Conservation (phyloP, 2,888 invertebrate genomes). For the Orchesella flavescens region DNA sequence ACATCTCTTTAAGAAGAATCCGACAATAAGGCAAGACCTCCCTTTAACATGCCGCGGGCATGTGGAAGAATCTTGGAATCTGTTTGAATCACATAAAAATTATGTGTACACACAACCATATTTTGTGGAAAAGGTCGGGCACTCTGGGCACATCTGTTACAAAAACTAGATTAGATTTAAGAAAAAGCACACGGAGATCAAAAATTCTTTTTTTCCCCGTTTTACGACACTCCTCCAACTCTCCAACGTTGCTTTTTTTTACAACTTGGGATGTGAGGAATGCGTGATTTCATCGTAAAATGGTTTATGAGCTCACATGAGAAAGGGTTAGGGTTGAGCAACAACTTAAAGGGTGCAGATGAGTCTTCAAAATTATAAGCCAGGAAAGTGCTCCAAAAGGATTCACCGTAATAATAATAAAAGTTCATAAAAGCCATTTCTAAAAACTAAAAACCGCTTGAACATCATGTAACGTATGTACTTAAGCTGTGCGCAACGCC, state of each 20-base stretch:
- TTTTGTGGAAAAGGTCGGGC: constrained; percentile 59
- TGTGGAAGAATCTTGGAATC: constrained; percentile 43
- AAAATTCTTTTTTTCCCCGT: constrained; percentile 49
- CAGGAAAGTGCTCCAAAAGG: constrained; percentile 15
- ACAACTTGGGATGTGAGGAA: constrained; percentile 26
- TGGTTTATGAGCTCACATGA: constrained; percentile 3
- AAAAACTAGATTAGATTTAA: constrained; percentile 39
- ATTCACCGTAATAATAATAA: background rate
- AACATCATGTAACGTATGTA: too few species aligned
- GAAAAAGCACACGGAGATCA: background rate
- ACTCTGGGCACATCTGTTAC: constrained; percentile 50
- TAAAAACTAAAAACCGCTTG: background rate
- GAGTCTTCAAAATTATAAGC: constrained; percentile 23
- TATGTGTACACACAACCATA: constrained; percentile 48
- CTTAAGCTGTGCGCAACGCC: background rate
- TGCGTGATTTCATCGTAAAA: constrained; percentile 46
- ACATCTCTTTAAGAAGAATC: constrained; percentile 31
- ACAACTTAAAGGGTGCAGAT: constrained; percentile 8
- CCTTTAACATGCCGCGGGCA: constrained; percentile 49
- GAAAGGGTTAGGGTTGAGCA: constrained; percentile 34
- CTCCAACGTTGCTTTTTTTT: constrained; percentile 7
- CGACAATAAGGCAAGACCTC: constrained; percentile 34
- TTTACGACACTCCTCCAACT: constrained; percentile 41
- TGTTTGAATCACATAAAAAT: constrained; percentile 42
- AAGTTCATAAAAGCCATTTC: background rate